Conservation (phyloP, 2,797 vertebrate genomes). For the Pseudochaenichthys georgianus region DNA sequence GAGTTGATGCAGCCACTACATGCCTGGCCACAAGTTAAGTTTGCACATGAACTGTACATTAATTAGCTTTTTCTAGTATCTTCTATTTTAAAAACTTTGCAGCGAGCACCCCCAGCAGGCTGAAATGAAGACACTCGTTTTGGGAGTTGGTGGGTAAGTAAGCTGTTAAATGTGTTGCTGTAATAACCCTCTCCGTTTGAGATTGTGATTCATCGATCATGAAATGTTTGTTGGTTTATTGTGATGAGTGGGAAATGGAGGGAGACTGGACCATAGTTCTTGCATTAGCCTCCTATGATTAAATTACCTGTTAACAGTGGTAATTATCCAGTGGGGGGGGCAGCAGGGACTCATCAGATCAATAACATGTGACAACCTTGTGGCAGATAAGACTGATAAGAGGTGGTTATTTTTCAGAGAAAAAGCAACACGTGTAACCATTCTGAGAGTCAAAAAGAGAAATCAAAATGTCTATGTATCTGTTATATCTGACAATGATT, state of each 20-base stretch:
- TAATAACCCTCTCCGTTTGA: background rate
- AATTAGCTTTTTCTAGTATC: background rate
- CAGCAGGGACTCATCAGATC: slow-evolving; percentile 10
- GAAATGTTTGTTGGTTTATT: background rate
- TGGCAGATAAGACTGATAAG: slow-evolving; percentile 39
- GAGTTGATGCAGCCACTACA: fast-evolving
- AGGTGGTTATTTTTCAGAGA: slow-evolving; percentile 18
- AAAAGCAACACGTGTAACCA: background rate
- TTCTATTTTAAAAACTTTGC: background rate
- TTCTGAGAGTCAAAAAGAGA: background rate
- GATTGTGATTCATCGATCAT: too few species aligned
- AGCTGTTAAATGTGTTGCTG: background rate
- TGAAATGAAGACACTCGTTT: slow-evolving; percentile 87
- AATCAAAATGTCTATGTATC: background rate
- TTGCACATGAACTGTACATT: background rate
- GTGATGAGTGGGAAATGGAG: background rate
- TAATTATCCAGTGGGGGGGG: background rate
- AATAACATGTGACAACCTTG: slow-evolving; percentile 45
- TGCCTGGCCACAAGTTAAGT: background rate
- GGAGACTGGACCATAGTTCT: background rate
- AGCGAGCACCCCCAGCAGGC: too few species aligned
- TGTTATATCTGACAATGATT: background rate
- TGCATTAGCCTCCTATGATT: background rate
- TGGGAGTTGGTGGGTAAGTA: slow-evolving; percentile 94
- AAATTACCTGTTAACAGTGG: background rate